A percentile compares a stretch with the other conserved stretches of the same genome.
phyloP scores from a whole-genome alignment of 1,140 invertebrate species.

The Augochlora pura region DNA sequence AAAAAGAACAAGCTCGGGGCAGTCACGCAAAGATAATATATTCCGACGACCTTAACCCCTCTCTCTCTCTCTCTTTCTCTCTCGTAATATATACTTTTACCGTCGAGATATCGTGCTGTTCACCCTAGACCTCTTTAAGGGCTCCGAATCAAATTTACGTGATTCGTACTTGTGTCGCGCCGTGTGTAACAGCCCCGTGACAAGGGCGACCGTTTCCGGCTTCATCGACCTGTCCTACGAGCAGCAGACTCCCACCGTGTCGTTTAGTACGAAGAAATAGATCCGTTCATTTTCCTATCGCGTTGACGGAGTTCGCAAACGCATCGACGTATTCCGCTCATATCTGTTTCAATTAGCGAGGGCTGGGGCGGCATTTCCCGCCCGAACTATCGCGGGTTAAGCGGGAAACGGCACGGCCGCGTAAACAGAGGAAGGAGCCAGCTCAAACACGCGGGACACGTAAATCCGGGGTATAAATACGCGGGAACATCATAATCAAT shows the following conservation, averaged over 20 bases:
- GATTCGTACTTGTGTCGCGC: no score
- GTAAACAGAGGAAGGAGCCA: neutral
- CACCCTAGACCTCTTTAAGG: constrained; percentile 42
- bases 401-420: neutral
- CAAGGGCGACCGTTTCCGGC: constrained; percentile 22
- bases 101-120: no score
- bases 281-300: neutral
- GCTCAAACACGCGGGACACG: neutral
- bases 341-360: neutral
- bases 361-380: neutral
- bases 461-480: constrained; percentile 7
- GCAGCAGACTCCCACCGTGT: neutral
- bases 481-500: constrained; percentile 2
- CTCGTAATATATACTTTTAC: no score
- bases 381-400: neutral
- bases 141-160: no score
- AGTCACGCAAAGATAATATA: constrained; percentile 77
- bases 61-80: no score
- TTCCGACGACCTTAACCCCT: constrained; percentile 59
- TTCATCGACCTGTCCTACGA: neutral
- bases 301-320: neutral
- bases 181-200: neutral
- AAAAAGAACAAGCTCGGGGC: constrained; percentile 56
- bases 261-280: no score
- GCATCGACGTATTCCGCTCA: neutral